phyloP scores from a whole-genome alignment of 2,888 invertebrate species.

The Drepanosiphum platanoidis region DNA sequence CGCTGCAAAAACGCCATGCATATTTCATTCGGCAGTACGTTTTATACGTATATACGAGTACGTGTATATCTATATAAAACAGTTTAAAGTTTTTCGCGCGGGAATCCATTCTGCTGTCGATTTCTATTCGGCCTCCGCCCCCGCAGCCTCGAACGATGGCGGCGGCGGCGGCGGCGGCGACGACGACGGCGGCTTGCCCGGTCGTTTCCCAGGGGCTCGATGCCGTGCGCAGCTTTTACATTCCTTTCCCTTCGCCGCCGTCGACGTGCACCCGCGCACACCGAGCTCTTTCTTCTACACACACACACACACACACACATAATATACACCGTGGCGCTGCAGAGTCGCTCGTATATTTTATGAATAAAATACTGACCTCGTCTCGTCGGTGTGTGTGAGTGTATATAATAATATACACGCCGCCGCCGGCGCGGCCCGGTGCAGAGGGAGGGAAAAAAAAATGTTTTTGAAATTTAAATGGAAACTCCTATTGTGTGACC shows the following conservation, averaged over 20 bases:
- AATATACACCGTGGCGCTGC: not conserved
- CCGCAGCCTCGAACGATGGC: not conserved
- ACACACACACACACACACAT: not conserved
- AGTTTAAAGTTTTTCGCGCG: constrained; percentile 56
- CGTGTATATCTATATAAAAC: no score
- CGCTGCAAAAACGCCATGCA: not conserved
- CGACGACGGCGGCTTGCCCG: constrained; percentile 28
- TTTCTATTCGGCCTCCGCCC: constrained; percentile 41
- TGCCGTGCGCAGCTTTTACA: constrained; percentile 31
- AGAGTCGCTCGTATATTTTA: constrained; percentile 9
- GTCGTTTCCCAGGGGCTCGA: constrained; percentile 59
- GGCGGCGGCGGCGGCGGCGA: not conserved
- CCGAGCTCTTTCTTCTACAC: not conserved
- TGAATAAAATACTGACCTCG: constrained; percentile 54
- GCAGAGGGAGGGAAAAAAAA: constrained; percentile 1
- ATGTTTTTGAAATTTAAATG: constrained; percentile 38
- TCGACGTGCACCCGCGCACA: not conserved
- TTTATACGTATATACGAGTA: no score
- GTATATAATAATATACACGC: not conserved
- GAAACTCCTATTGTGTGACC: constrained; percentile 35
- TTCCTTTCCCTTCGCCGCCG: not conserved
- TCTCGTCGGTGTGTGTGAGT: not conserved
- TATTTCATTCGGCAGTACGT: constrained; percentile 52
- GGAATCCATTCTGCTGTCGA: constrained; percentile 52
- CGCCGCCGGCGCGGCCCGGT: not conserved